phyloP scores from a whole-genome alignment of 2,888 invertebrate genomes.

The Sphaerophoria rueppellii region DNA sequence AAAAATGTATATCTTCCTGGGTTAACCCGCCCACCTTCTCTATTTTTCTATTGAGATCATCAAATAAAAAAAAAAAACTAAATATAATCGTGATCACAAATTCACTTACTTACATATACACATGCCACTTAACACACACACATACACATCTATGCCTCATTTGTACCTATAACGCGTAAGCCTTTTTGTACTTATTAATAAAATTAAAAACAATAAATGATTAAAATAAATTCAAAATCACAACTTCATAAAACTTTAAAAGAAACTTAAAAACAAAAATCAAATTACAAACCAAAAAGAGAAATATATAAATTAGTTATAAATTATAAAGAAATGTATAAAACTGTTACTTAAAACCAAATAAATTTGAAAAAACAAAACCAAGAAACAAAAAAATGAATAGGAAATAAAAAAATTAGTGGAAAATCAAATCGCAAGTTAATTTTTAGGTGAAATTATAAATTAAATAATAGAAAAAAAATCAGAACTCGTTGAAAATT shows the following conservation, averaged over 20 bases:
- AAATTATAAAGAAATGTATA: constrained; percentile 43
- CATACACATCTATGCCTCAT: constrained; percentile 77
- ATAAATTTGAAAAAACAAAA: constrained; percentile 23
- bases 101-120: constrained; percentile 28
- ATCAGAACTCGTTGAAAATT: constrained; percentile 53
- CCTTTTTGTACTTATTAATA: constrained; percentile 71
- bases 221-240: constrained; percentile 49
- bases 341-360: constrained; percentile 54
- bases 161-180: constrained; percentile 78
- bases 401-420: constrained; percentile 35
- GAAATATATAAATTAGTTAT: constrained; percentile 21
- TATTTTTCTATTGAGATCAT: constrained; percentile 80
- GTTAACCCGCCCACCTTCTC: constrained; percentile 82
- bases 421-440: constrained; percentile 40
- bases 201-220: constrained; percentile 29
- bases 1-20: constrained; percentile 78
- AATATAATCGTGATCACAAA: constrained; percentile 51
- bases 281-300: constrained; percentile 12
- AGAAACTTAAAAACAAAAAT: constrained; percentile 12
- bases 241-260: constrained; percentile 50
- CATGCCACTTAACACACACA: constrained; percentile 70
- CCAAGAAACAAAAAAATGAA: constrained; percentile 1
- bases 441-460: constrained; percentile 61
- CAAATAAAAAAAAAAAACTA: constrained; percentile 23
- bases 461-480: constrained; percentile 19